Conservation (phyloP, 1,140 invertebrate species). For the Scylla paramamosain region DNA sequence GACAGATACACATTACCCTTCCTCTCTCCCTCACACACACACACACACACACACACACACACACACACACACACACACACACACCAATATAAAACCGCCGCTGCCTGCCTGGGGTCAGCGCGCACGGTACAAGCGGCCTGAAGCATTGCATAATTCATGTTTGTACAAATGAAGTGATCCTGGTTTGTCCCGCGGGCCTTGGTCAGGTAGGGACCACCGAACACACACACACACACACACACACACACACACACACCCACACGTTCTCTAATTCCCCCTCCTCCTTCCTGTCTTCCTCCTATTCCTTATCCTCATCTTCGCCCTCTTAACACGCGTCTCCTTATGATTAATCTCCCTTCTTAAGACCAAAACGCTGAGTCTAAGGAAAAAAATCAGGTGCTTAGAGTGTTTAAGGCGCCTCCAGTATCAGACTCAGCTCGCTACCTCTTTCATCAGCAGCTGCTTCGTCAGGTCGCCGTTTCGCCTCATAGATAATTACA, state of each 20-base stretch:
- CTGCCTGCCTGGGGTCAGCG: not conserved
- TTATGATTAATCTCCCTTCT: not conserved
- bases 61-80: conserved; percentile 35
- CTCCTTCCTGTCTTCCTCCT: too few species aligned
- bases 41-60: conserved; percentile 34
- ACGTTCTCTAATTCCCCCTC: not conserved
- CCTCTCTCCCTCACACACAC: not conserved
- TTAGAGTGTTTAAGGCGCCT: not conserved
- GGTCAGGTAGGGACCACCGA: not conserved
- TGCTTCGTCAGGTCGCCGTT: not conserved
- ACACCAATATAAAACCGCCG: not conserved
- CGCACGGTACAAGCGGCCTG: not conserved
- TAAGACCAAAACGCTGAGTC: not conserved
- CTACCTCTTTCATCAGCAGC: not conserved
- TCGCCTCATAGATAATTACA: not conserved
- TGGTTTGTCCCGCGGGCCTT: not conserved
- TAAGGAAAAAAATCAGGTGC: not conserved
- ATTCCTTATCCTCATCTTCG: not conserved
- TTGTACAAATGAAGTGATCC: not conserved
- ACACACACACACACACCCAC: conserved; percentile 46
- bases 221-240: conserved; percentile 43
- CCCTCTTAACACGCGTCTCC: not conserved
- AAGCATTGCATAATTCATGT: conserved; percentile 23
- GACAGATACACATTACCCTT: not conserved
- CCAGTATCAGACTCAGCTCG: not conserved